A percentile compares a stretch with the other conserved stretches of the same genome.
Evolutionary conservation across 2,113 vertebrate species (phyloP).

Genomic region (Nansenia antarctica): DNA sequence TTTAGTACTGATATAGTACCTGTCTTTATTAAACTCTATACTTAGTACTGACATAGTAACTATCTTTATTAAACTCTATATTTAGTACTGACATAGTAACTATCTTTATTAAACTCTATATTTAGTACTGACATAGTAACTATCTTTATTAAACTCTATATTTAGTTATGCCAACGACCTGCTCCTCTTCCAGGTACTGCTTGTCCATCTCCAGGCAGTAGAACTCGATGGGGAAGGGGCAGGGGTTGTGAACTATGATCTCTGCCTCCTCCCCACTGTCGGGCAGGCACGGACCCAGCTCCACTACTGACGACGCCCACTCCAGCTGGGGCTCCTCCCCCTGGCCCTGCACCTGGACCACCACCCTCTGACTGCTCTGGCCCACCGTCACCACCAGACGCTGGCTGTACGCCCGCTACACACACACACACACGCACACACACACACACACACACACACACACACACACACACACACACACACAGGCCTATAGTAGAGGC

Average conservation of each 20-base stretch:
- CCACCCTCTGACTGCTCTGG: conserved; percentile 72
- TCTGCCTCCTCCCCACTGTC: conserved; percentile 64
- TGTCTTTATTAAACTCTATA: too few species aligned
- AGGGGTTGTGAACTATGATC: conserved; percentile 83
- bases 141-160: too few species aligned
- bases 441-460: background rate
- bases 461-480: background rate
- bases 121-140: too few species aligned
- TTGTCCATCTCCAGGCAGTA: conserved; percentile 89
- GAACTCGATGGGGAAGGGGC: conserved; percentile 87
- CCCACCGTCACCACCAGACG: conserved; percentile 70
- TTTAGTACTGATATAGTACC: too few species aligned
- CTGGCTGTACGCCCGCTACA: conserved; percentile 79
- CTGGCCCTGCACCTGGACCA: conserved; percentile 71
- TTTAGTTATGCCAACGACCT: too few species aligned
- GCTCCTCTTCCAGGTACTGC: conserved; percentile 84
- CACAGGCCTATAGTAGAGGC: too few species aligned
- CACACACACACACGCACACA: background rate
- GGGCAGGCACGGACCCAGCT: conserved; percentile 81
- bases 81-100: too few species aligned
- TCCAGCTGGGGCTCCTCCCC: conserved; percentile 82
- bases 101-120: too few species aligned
- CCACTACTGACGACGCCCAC: conserved; percentile 71
- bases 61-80: too few species aligned
- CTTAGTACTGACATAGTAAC: too few species aligned